Evolutionary conservation across 2,797 vertebrate species (phyloP).

Genomic region (Anguilla pacifica): DNA sequence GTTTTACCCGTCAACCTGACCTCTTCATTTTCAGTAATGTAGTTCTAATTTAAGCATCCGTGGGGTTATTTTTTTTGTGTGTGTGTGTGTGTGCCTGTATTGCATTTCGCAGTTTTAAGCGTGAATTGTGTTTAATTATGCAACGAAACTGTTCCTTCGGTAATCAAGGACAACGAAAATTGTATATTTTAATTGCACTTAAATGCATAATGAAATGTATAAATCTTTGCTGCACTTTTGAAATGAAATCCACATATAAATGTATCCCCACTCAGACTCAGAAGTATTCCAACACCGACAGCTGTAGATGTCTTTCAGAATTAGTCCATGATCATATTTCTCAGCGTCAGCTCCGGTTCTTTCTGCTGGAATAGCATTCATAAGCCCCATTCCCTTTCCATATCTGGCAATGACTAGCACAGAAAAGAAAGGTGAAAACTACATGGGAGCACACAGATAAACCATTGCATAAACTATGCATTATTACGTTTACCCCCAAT

Average conservation of each 20-base stretch:
- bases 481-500: background rate
- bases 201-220: background rate
- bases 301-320: slow-evolving; percentile 71
- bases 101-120: background rate
- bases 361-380: slow-evolving; percentile 65
- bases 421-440: background rate
- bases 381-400: slow-evolving; percentile 32
- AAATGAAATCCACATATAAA: background rate
- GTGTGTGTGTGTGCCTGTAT: background rate
- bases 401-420: slow-evolving; percentile 43
- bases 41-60: background rate
- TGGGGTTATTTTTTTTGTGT: background rate
- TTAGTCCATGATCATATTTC: slow-evolving; percentile 73
- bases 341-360: slow-evolving; percentile 67
- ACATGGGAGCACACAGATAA: background rate
- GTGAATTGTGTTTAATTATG: background rate
- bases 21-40: too few relatives aligned
- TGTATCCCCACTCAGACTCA: background rate
- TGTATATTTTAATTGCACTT: background rate
- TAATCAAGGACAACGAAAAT: background rate
- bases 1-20: background rate
- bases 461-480: background rate
- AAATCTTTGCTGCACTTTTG: slow-evolving; percentile 9
- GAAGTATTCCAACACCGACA: slow-evolving; percentile 56
- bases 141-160: background rate